Base-by-base conservation (phyloP, 2,113 vertebrate genomes). In the Pleuronectes platessa region DNA sequence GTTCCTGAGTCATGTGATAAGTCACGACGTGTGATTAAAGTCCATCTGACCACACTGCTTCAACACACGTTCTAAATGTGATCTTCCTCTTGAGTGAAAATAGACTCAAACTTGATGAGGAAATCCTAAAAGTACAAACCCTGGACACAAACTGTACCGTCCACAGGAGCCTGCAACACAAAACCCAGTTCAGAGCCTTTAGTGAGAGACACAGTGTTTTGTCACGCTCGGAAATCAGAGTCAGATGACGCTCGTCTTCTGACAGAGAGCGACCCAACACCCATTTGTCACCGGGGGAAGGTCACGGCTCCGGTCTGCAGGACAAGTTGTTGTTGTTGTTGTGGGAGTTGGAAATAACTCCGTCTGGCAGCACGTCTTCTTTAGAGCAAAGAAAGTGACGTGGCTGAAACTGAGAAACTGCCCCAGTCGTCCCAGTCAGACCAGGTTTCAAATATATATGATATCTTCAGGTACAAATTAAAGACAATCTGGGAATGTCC, bases 1-100 rank as follows among this genome's bases (percentile, higher is more conserved):
- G 76, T 47, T 70, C 61, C 24, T 18, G 35, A 40, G 71, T 88
- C 88, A 87, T 74, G 85, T 87, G 90, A 87, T 59, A 9, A 74
- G 71, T 84, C 82, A 79, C 80, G 66, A 24, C 1, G 15, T 24
- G 3, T 68, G 74, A 81, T 49, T 70, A 61, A 78, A 49, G 69
- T 56, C 51, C 12, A 24, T 5, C 24, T 60, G 62, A 60, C 70
- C 59, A 21, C 18, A 35, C 40, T 4, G 20, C 61, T 66, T 80
- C 9, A 0, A 2, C 8, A 21, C 1, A 54, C 51, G 8, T 54
- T 54, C 20, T 10, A n/a, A 11, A 8, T 9, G 7, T 10, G 4
- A 9, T n/a, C 23, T 17, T 11, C 21, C 35, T 56, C 35, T 31
- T 31, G 31, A 31, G 31, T 7, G 31, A 7, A 20, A 42, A 47